Conservation (phyloP, 2,888 invertebrate species). For the Pardosa pseudoannulata region DNA sequence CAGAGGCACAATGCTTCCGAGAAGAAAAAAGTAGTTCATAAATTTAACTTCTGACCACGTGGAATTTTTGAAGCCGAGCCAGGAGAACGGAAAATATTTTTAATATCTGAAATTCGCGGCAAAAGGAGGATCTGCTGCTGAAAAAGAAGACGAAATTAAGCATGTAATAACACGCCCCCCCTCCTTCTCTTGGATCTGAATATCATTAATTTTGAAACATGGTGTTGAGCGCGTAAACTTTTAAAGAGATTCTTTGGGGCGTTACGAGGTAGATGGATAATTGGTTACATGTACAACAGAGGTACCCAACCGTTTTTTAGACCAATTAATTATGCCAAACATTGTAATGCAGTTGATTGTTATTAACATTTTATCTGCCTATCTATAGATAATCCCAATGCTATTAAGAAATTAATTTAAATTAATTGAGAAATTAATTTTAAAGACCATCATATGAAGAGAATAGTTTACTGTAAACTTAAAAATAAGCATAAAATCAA, state of each 20-base stretch:
- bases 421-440: no score
- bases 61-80: neutral
- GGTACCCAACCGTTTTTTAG: no score
- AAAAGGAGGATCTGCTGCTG: neutral
- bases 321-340: no score
- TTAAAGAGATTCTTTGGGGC: neutral
- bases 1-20: neutral
- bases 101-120: neutral
- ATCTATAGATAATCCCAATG: no score
- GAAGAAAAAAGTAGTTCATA: neutral
- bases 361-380: no score
- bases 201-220: neutral
- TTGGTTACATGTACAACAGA: no score
- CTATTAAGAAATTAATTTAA: no score
- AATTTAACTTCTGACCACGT: neutral
- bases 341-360: no score
- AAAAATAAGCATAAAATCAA: no score
- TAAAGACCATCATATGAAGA: no score
- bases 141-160: neutral
- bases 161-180: neutral
- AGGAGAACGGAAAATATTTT: neutral
- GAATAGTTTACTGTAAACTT: no score
- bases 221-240: neutral
- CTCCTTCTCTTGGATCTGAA: no score
- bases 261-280: neutral